These are phyloP conservation scores for Uloborus plumipes DNA, from an alignment of 2,888 invertebrate species.

Conservation along the genomic window DNA sequence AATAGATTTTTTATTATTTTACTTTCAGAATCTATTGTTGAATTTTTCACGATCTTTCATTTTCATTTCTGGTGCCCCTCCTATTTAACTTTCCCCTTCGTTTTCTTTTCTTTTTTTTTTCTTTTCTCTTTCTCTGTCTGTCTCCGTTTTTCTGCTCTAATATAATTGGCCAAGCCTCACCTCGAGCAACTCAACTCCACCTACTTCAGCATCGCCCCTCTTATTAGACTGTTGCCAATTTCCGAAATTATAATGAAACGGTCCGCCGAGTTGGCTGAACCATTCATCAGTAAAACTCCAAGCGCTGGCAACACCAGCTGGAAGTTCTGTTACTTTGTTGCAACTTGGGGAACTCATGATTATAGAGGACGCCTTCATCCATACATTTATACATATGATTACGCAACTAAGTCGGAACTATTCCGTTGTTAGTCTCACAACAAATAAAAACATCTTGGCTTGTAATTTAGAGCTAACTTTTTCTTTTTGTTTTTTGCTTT, in stretches of 20 bases:
- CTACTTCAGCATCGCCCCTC: neutral
- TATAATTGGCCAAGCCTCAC: neutral
- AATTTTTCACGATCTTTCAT: too few species aligned
- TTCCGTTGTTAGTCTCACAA: conserved; percentile 10
- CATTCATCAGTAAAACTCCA: conserved; percentile 22
- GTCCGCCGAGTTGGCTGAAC: conserved; percentile 13
- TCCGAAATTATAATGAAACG: conserved; percentile 37
- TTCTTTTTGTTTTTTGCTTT: neutral
- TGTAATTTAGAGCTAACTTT: conserved; percentile 2
- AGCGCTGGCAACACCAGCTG: conserved; percentile 19
- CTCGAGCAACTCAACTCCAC: neutral
- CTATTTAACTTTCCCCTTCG: too few species aligned
- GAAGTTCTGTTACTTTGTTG: conserved; percentile 36
- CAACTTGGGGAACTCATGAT: conserved; percentile 9
- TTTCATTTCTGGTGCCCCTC: neutral
- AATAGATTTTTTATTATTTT: too few species aligned
- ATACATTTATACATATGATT: neutral
- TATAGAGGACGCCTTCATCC: conserved; percentile 4
- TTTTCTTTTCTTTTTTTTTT: neutral
- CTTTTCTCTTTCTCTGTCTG: neutral
- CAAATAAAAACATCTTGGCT: neutral
- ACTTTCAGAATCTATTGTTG: too few species aligned
- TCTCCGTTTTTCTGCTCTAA: neutral
- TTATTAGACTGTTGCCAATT: conserved; percentile 1
- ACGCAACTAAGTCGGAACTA: too few species aligned